These are phyloP conservation scores for rat (Rattus norvegicus) DNA, from an alignment of 2,113 vertebrate species.

Conservation along the genomic window DNA sequence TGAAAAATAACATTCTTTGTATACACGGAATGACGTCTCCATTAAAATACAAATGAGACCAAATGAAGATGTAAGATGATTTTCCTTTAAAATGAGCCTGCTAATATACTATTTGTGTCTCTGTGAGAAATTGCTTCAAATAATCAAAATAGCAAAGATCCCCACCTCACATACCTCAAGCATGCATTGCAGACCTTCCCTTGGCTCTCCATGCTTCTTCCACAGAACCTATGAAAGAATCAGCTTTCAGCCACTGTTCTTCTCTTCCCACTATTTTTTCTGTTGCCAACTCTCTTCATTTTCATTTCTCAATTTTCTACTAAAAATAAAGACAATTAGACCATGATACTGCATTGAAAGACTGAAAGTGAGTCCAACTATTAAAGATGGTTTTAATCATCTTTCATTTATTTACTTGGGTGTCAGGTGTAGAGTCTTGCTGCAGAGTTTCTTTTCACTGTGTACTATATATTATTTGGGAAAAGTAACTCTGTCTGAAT, in stretches of 20 bases:
- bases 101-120: neutral
- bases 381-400: neutral
- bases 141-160: neutral
- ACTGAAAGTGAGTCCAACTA: neutral
- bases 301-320: neutral
- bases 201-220: accelerated
- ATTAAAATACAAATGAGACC: neutral
- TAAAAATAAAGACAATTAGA: neutral
- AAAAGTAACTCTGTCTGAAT: neutral
- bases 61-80: neutral
- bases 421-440: neutral
- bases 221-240: neutral
- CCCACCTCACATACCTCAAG: neutral
- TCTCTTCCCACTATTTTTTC: neutral
- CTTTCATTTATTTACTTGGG: neutral
- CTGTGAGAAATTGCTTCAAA: neutral
- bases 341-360: neutral
- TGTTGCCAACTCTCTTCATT: neutral
- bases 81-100: neutral
- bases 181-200: neutral
- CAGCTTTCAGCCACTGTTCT: neutral
- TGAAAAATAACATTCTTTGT: constrained; percentile 24
- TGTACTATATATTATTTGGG: neutral
- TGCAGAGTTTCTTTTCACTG: neutral
- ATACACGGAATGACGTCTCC: neutral